Conservation (phyloP, 1,140 invertebrate species). For the Dendrolimus punctatus region DNA sequence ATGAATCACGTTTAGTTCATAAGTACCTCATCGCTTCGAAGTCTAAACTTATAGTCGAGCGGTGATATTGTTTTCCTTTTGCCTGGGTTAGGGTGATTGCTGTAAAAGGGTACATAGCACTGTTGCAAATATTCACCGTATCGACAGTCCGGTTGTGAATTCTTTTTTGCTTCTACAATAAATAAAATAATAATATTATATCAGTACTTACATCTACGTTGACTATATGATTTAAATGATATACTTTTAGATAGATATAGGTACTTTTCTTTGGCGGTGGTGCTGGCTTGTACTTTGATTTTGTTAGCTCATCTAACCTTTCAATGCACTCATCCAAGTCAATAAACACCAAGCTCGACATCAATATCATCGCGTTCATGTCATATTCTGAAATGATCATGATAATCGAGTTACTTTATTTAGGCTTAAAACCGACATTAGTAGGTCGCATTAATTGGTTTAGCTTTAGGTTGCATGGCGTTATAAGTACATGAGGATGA, state of each 20-base stretch:
- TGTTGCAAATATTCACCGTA: conserved; percentile 49
- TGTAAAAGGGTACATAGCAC: conserved; percentile 37
- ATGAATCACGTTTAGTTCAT: background rate
- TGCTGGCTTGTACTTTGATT: conserved; percentile 14
- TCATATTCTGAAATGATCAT: conserved; percentile 40
- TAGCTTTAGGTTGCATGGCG: too few species aligned
- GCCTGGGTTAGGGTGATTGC: conserved; percentile 15
- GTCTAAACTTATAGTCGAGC: conserved; percentile 39
- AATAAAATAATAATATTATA: background rate
- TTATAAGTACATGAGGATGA: too few species aligned
- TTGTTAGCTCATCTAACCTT: conserved; percentile 33
- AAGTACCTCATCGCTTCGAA: conserved; percentile 38
- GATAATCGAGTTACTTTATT: too few species aligned
- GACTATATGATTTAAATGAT: too few species aligned
- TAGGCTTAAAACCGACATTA: too few species aligned
- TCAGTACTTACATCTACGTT: too few species aligned
- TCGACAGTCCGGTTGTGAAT: conserved; percentile 31
- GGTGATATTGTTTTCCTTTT: conserved; percentile 24
- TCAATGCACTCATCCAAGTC: conserved; percentile 50
- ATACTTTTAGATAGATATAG: too few species aligned
- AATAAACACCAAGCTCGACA: conserved; percentile 52
- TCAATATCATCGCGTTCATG: conserved; percentile 50
- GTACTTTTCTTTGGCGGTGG: conserved; percentile 29
- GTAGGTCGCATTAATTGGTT: too few species aligned
- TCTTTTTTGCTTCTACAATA: conserved; percentile 33